A percentile compares a stretch with the other conserved stretches of the same genome.
These are phyloP conservation scores for Drosophila nigromelanica DNA, from an alignment of 1,140 invertebrate species.

Conservation along the genomic window DNA sequence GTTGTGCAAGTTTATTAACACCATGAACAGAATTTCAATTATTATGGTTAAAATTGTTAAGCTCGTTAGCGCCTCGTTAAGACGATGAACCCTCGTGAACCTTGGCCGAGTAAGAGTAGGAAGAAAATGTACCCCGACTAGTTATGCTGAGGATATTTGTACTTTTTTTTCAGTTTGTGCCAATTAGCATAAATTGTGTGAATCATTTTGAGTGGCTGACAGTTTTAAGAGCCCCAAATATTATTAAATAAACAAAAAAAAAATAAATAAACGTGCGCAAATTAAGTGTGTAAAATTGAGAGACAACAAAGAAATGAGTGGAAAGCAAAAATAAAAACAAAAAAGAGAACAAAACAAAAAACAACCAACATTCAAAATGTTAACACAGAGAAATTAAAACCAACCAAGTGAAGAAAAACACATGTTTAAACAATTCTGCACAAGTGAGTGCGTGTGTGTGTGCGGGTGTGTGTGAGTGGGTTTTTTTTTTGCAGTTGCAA, in stretches of 20 bases:
- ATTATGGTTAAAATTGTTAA: conserved; percentile 15
- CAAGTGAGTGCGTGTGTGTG: conserved; percentile 9
- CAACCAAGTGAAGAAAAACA: conserved; percentile 52
- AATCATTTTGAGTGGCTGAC: conserved; percentile 59
- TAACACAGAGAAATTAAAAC: conserved; percentile 48
- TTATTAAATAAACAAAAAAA: conserved; percentile 13
- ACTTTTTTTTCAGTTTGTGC: conserved; percentile 44
- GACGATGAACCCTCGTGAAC: conserved; percentile 39
- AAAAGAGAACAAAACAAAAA: conserved; percentile 18
- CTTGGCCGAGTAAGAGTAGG: conserved; percentile 37
- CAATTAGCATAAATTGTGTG: conserved; percentile 51
- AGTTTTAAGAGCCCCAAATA: conserved; percentile 35
- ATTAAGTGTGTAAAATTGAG: conserved; percentile 70
- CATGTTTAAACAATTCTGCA: conserved; percentile 15
- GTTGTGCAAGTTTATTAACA: conserved; percentile 22
- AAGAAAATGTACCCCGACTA: conserved; percentile 45
- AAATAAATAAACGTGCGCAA: conserved; percentile 62
- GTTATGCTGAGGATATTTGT: conserved; percentile 68
- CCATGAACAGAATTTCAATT: conserved; percentile 6
- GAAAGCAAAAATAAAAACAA: conserved; percentile 38
- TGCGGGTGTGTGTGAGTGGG: background rate
- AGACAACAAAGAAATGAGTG: conserved; percentile 47
- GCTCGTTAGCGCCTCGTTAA: conserved; percentile 39
- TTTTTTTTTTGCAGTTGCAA: conserved; percentile 40
- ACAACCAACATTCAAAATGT: conserved; percentile 37